Base-by-base conservation (phyloP, 2,113 vertebrate genomes). In the Piaya cayana region DNA sequence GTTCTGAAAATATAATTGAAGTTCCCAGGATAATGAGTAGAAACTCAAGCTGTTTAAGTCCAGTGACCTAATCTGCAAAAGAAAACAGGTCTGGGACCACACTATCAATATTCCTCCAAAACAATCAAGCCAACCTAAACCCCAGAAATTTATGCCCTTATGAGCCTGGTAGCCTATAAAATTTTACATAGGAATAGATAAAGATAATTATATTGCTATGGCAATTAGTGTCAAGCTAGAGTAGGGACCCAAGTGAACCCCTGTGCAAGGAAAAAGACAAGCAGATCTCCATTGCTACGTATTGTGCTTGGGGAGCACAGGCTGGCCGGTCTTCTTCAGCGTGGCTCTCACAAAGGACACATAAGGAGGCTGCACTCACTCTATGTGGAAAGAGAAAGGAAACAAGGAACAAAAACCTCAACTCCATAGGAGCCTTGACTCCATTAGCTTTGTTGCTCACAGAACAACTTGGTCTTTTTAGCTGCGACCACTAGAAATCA, bases 401-500 rank as follows among this genome's bases (percentile, higher is more conserved):
- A 53, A 79, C 84, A 74, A 70, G 29, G 64, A 92, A 59, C n/a
- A 53, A 85, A 92, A 82, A 86, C 5, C 62, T 95, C n/a, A 49
- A 7, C 50, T 91, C 86, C 55, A 42, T 10, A 71, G 77, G 47
- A 86, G 86, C 52, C 34, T 74, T 2, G 2, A 71, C 72, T 94
- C 72, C 32, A 59, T 81, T 82, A 86, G 34, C 84, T 75, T 37
- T 91, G 83, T 47, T 86, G 55, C 74, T 94, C 77, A 47, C 32
- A 67, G 77, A 86, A 81, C 25, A 94, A 91, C 56, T 67, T 15
- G 34, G n/a, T 95, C 91, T 50, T 94, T 95, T 86, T 67, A 89
- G 69, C 60, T 29, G 52, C 75, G 80, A 69, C 75, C 42, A 43
- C 83, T 45, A 9, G n/a, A 95, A 92, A 83, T 75, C 32, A 86